These are phyloP conservation scores for Podarcis raffonei DNA, from an alignment of 2,113 vertebrate species.

Conservation along the genomic window DNA sequence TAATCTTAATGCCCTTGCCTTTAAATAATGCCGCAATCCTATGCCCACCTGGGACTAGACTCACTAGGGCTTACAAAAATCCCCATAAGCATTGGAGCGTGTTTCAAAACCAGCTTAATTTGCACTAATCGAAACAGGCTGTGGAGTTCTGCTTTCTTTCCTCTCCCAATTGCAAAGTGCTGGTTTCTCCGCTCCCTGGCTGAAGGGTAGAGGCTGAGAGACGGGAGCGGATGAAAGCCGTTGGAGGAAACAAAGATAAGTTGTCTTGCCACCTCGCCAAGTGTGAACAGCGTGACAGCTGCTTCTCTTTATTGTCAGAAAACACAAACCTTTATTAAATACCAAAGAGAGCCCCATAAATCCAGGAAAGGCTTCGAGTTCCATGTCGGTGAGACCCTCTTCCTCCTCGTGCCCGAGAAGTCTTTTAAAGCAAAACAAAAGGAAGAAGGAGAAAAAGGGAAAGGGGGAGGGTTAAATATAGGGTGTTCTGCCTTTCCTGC, in stretches of 20 bases:
- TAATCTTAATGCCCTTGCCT: no score
- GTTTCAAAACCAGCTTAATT: not conserved
- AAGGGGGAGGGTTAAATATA: not conserved
- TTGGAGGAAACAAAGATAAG: slow-evolving; percentile 48
- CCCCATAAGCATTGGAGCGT: no score
- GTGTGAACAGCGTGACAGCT: slow-evolving; percentile 52
- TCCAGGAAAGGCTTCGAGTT: slow-evolving; percentile 44
- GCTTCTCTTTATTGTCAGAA: slow-evolving; percentile 65
- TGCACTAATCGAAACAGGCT: not conserved
- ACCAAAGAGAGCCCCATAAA: slow-evolving; percentile 63
- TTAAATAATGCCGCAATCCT: no score
- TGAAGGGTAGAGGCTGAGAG: not conserved
- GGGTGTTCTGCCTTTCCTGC: slow-evolving; percentile 44
- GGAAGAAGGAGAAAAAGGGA: no score
- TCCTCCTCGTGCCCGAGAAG: slow-evolving; percentile 12
- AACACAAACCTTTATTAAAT: slow-evolving; percentile 66
- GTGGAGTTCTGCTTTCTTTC: not conserved
- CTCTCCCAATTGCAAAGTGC: not conserved
- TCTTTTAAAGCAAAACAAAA: not conserved
- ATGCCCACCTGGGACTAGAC: not conserved
- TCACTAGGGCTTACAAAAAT: not conserved
- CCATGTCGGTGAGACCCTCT: slow-evolving; percentile 48
- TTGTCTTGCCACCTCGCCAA: slow-evolving; percentile 43
- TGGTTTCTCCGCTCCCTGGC: not conserved
- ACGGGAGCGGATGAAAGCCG: not conserved